A percentile compares a stretch with the other conserved stretches of the same genome.
Evolutionary conservation across 2,888 invertebrate genomes (phyloP).

Genomic region (Ennomos fuscantarius): DNA sequence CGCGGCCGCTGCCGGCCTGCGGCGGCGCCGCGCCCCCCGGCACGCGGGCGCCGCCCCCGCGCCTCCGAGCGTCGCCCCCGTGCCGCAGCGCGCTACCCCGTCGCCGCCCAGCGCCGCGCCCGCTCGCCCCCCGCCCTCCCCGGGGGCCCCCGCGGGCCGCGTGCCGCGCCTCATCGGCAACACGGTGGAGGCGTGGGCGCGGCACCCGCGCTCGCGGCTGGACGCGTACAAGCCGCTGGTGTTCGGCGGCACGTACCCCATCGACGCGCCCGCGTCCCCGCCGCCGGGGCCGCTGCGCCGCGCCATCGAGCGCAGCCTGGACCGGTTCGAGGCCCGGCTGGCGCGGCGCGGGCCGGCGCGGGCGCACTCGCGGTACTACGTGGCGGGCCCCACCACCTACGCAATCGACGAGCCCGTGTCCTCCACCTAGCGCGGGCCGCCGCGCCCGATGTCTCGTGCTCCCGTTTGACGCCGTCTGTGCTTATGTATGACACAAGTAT

Average conservation of each 20-base stretch:
- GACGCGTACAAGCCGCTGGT: conserved; percentile 87
- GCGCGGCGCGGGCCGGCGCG: conserved; percentile 49
- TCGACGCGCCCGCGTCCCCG: conserved; percentile 87
- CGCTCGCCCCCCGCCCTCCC: conserved; percentile 11
- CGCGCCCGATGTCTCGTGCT: conserved; percentile 18
- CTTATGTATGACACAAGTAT: not conserved
- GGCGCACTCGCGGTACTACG: conserved; percentile 49
- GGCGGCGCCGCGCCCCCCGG: conserved; percentile 35
- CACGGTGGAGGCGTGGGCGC: conserved; percentile 87
- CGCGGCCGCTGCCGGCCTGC: conserved; percentile 37
- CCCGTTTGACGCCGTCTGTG: not conserved
- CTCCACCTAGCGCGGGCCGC: not conserved
- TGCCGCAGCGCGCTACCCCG: no score
- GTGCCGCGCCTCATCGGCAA: conserved; percentile 77
- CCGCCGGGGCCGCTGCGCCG: conserved; percentile 55
- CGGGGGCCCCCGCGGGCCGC: conserved; percentile 31
- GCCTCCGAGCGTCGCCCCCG: conserved; percentile 30
- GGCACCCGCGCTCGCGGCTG: conserved; percentile 61
- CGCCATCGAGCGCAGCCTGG: conserved; percentile 80
- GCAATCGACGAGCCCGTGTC: conserved; percentile 84
- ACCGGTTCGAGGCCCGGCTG: conserved; percentile 69
- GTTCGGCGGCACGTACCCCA: conserved; percentile 95
- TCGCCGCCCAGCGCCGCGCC: conserved; percentile 29
- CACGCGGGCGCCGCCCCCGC: conserved; percentile 25
- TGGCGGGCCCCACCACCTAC: conserved; percentile 81